Conservation (phyloP, 2,888 invertebrate species). For the Drosophila atripex region DNA sequence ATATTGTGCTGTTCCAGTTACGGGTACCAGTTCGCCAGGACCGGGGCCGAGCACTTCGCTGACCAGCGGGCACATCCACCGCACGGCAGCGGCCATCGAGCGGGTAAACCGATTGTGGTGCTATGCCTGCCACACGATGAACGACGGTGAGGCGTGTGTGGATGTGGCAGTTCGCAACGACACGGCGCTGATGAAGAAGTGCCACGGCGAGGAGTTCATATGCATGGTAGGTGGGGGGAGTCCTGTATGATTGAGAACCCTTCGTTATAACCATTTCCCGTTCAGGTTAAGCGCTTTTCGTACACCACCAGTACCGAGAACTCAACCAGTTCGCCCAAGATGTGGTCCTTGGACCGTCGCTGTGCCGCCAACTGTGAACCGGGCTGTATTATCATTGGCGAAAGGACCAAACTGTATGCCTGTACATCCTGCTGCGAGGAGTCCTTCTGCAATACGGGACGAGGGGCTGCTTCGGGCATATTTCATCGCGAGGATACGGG, state of each 20-base stretch:
- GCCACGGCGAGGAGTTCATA: conserved; percentile 89
- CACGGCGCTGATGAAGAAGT: conserved; percentile 88
- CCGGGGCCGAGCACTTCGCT: conserved; percentile 82
- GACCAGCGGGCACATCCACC: conserved; percentile 86
- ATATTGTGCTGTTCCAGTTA: conserved; percentile 46
- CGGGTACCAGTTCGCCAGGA: conserved; percentile 63
- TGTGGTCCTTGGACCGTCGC: conserved; percentile 93
- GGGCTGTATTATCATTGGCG: conserved; percentile 95
- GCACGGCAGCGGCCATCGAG: conserved; percentile 91
- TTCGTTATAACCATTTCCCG: not conserved
- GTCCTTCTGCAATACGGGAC: conserved; percentile 91
- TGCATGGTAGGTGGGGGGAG: conserved; percentile 88
- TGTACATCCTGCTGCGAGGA: conserved; percentile 94
- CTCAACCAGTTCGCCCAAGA: conserved; percentile 89
- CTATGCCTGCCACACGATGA: conserved; percentile 91
- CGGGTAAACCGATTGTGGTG: conserved; percentile 91
- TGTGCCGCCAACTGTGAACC: conserved; percentile 93
- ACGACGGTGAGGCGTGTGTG: conserved; percentile 88
- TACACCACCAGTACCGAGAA: conserved; percentile 93
- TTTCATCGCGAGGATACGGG: conserved; percentile 78
- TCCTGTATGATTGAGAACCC: not conserved
- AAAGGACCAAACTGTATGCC: conserved; percentile 93
- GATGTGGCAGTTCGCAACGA: conserved; percentile 86
- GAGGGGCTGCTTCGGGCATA: conserved; percentile 82
- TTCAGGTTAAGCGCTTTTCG: conserved; percentile 90